A percentile compares a stretch with the other conserved stretches of the same genome.
These are phyloP conservation scores for Sciurus vulgaris DNA, from an alignment of 2,797 vertebrate genomes.

Conservation along the genomic window DNA sequence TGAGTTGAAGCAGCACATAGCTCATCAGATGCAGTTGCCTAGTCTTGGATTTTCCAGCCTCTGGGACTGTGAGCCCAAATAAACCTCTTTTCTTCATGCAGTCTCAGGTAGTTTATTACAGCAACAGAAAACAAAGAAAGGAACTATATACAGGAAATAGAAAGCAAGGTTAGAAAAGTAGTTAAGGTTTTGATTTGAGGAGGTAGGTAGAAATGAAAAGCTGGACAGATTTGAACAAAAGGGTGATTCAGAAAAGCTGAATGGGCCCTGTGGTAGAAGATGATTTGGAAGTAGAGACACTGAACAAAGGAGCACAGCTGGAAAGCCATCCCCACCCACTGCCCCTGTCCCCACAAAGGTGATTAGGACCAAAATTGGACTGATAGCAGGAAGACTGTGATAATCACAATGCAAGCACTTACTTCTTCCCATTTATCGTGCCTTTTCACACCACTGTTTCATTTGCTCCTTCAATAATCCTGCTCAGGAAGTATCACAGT, in stretches of 20 bases:
- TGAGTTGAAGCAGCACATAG: background rate
- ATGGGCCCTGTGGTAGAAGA: background rate
- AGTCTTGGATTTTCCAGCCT: background rate
- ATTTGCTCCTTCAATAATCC: conserved; percentile 13
- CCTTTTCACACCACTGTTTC: background rate
- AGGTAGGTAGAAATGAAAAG: background rate
- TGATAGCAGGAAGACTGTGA: background rate
- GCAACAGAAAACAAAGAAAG: background rate
- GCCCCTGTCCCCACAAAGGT: background rate
- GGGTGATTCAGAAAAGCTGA: background rate
- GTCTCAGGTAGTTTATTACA: background rate
- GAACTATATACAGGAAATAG: background rate
- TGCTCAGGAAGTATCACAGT: background rate
- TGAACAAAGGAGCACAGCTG: background rate
- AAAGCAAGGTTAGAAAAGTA: background rate
- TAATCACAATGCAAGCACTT: accelerated
- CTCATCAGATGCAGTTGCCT: background rate
- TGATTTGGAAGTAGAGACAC: background rate
- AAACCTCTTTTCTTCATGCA: background rate
- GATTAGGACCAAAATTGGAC: background rate
- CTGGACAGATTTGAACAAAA: background rate
- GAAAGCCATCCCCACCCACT: background rate
- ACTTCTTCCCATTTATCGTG: background rate
- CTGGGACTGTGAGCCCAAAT: background rate
- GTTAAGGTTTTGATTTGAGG: background rate